Conservation (phyloP, 2,797 vertebrate species). For the Ibycter americanus region DNA sequence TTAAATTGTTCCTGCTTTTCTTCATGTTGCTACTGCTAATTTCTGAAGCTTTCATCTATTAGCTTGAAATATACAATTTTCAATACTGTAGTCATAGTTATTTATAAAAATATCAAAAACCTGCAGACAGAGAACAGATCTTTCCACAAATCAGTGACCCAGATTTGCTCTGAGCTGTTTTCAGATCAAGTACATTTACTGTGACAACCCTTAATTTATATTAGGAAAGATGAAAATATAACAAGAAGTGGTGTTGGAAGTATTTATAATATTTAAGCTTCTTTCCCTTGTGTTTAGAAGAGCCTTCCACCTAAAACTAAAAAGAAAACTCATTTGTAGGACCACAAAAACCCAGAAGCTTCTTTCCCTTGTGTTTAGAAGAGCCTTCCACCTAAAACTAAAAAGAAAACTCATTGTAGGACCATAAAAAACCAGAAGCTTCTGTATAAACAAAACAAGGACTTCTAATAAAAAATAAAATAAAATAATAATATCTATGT, state of each 20-base stretch:
- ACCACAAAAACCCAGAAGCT: background rate
- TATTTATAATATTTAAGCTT: background rate
- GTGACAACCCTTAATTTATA: conserved; percentile 7
- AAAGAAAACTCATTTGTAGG: background rate
- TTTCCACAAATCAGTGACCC: background rate
- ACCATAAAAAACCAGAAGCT: background rate
- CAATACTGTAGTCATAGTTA: background rate
- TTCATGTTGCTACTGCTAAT: background rate
- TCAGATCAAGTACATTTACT: background rate
- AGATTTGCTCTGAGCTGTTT: conserved; percentile 35
- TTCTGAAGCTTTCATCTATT: background rate
- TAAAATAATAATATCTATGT: background rate
- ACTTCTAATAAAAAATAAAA: background rate
- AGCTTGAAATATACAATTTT: background rate
- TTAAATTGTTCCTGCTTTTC: background rate
- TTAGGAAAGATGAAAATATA: background rate
- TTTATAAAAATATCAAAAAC: conserved; percentile 14
- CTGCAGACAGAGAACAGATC: background rate
- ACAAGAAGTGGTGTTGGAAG: background rate
- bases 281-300: background rate
- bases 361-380: background rate
- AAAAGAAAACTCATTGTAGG: background rate
- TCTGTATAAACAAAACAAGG: background rate
- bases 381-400: background rate
- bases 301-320: background rate